Percentiles rank a stretch among this genome's conserved stretches.
Evolutionary conservation across 2,797 vertebrate species (phyloP).

Genomic region (Kryptopterus vitreolus): DNA sequence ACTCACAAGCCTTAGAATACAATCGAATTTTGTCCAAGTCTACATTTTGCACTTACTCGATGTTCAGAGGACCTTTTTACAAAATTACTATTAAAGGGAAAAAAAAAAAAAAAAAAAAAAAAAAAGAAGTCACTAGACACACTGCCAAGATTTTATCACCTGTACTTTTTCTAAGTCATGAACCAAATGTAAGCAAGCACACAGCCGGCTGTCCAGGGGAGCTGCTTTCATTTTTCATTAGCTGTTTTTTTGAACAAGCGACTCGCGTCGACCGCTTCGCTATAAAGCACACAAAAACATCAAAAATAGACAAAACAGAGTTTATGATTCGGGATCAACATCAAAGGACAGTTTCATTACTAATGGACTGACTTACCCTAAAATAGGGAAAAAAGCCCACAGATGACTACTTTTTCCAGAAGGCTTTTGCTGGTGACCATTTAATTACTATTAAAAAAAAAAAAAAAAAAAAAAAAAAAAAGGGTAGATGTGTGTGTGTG

Average conservation of each 20-base stretch:
- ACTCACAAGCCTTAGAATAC: constrained; percentile 76
- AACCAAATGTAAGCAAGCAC: constrained; percentile 99
- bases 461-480: too few species aligned
- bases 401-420: constrained; percentile 54
- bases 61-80: constrained; percentile 55
- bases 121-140: constrained; percentile 97
- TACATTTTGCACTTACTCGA: constrained; percentile 62
- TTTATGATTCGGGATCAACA: constrained; percentile 98
- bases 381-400: constrained; percentile 47
- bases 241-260: constrained; percentile 99
- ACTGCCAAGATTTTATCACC: constrained; percentile 99
- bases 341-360: constrained; percentile 92
- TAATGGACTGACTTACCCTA: constrained; percentile 90
- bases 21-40: constrained; percentile 71
- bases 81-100: constrained; percentile 63
- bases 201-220: constrained; percentile 99
- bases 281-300: constrained; percentile 99
- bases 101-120: constrained; percentile 9
- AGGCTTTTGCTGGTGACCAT: constrained; percentile 81
- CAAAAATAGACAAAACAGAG: constrained; percentile 99
- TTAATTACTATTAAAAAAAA: neutral
- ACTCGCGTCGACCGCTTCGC: constrained; percentile 99
- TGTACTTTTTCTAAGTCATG: constrained; percentile 99
- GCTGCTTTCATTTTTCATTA: constrained; percentile 99
- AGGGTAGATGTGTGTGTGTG: neutral